Evolutionary conservation across 2,888 invertebrate species (phyloP).

Genomic region (Mesochorus sp.): DNA sequence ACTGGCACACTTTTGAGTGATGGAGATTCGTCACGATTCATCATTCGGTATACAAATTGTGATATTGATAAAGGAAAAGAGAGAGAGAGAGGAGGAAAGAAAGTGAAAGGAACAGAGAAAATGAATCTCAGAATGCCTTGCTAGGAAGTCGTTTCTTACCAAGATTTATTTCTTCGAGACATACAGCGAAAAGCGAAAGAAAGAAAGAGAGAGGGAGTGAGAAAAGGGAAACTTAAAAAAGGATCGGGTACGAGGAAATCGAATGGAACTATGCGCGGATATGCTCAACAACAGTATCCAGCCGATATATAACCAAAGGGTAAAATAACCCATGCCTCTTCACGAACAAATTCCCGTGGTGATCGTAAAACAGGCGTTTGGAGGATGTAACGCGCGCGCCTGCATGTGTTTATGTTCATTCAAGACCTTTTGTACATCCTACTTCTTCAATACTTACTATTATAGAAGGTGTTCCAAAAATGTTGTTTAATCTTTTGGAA

Average conservation of each 20-base stretch:
- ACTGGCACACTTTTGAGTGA: not conserved
- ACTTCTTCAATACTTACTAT: not conserved
- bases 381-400: constrained; percentile 49
- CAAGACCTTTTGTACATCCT: constrained; percentile 42
- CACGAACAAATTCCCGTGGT: constrained; percentile 56
- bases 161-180: constrained; percentile 44
- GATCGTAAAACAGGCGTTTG: constrained; percentile 59
- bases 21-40: constrained; percentile 12
- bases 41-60: not conserved
- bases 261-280: constrained; percentile 25
- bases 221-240: not conserved
- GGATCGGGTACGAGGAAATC: constrained; percentile 13
- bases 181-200: not conserved
- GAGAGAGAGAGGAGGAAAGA: no score
- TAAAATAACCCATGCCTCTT: constrained; percentile 38
- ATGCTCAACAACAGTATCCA: constrained; percentile 28
- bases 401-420: constrained; percentile 32
- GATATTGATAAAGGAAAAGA: not conserved
- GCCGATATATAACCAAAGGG: constrained; percentile 4
- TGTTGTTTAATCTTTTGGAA: no score
- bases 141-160: constrained; percentile 43
- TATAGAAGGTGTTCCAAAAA: not conserved
- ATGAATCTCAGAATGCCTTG: not conserved
- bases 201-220: not conserved
- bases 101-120: no score